Conservation (phyloP, 2,888 invertebrate genomes). For the Lobophora halterata region DNA sequence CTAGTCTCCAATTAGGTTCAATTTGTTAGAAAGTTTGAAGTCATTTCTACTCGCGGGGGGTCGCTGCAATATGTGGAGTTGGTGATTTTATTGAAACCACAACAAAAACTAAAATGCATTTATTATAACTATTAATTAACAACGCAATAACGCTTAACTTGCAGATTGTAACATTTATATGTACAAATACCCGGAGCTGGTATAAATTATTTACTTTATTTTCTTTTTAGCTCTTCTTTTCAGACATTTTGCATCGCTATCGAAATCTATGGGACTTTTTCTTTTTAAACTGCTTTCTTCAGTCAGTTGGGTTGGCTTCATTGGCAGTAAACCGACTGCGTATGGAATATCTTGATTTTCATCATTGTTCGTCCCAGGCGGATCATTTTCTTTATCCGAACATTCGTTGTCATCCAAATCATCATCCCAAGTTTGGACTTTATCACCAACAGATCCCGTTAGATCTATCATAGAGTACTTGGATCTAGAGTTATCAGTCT, state of each 20-base stretch:
- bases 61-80: no score
- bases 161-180: no score
- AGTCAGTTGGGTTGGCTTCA: conserved; percentile 51
- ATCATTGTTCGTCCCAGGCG: conserved; percentile 32
- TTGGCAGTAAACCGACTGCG: conserved; percentile 68
- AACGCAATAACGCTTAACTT: no score
- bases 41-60: no score
- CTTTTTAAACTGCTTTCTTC: conserved; percentile 56
- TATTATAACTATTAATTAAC: no score
- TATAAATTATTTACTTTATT: no score
- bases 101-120: no score
- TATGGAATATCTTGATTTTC: conserved; percentile 64
- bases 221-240: conserved; percentile 73
- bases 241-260: conserved; percentile 66
- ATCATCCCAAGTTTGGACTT: conserved; percentile 45
- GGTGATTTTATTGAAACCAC: no score
- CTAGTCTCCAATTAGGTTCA: no score
- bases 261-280: conserved; percentile 46
- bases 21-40: no score
- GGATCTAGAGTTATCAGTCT: conserved; percentile 35
- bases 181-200: no score
- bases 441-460: conserved; percentile 41
- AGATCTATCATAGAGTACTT: conserved; percentile 49
- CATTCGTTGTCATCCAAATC: conserved; percentile 39
- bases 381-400: conserved; percentile 49